Evolutionary conservation across 2,113 vertebrate species (phyloP).

Genomic region (Lanius ludovicianus): DNA sequence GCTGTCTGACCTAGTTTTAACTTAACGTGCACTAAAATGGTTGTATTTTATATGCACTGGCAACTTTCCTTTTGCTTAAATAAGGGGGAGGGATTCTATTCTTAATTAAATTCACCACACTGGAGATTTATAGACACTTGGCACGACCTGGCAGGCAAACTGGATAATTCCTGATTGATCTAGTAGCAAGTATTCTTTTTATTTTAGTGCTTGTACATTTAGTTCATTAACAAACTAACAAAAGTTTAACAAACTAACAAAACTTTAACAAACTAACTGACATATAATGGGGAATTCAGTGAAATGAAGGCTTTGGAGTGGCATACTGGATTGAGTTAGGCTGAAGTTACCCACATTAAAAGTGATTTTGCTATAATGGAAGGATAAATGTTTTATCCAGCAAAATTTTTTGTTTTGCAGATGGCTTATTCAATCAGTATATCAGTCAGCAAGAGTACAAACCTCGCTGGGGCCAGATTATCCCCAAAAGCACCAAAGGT

Average conservation of each 20-base stretch:
- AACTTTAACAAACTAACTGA: slow-evolving; percentile 22
- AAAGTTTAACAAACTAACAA: slow-evolving; percentile 22
- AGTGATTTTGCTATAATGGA: not conserved
- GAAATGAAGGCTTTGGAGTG: not conserved
- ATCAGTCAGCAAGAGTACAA: slow-evolving; percentile 99
- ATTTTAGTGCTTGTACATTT: not conserved
- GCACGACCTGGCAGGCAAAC: slow-evolving; percentile 7
- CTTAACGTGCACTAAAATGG: not conserved
- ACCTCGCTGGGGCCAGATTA: slow-evolving; percentile 97
- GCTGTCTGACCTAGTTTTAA: slow-evolving; percentile 33
- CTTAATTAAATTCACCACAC: slow-evolving; percentile 31
- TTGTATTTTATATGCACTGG: slow-evolving; percentile 2
- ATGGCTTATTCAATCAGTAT: slow-evolving; percentile 98
- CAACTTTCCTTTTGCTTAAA: slow-evolving; percentile 48
- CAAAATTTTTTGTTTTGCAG: slow-evolving; percentile 68
- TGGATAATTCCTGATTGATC: slow-evolving; percentile 17
- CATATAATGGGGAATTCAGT: not conserved
- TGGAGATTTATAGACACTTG: slow-evolving; percentile 20
- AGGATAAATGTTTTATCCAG: not conserved
- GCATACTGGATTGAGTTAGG: not conserved
- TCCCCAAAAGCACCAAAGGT: slow-evolving; percentile 98
- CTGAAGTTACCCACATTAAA: not conserved
- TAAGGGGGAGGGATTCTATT: slow-evolving; percentile 13
- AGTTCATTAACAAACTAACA: slow-evolving; percentile 15
- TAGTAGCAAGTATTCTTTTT: slow-evolving; percentile 24